Evolutionary conservation across 2,113 vertebrate genomes (phyloP).

Genomic region (Cochlearius cochlearius): DNA sequence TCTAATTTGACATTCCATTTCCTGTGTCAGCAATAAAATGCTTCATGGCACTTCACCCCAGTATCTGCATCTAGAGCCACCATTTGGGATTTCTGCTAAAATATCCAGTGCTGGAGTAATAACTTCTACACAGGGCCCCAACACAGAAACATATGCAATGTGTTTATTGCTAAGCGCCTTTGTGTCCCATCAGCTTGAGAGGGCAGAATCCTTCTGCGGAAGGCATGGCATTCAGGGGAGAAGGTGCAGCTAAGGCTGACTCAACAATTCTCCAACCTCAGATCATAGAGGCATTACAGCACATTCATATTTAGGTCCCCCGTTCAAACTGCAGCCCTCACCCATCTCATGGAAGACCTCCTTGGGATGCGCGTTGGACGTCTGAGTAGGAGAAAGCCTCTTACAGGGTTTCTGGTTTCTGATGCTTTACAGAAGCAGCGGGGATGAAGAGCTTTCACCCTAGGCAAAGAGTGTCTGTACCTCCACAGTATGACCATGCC

Average conservation of each 20-base stretch:
- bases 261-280: background rate
- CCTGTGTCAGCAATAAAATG: background rate
- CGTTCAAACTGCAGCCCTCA: background rate
- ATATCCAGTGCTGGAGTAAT: background rate
- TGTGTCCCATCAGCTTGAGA: background rate
- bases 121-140: background rate
- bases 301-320: background rate
- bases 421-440: background rate
- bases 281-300: background rate
- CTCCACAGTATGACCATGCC: background rate
- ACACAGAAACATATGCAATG: background rate
- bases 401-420: background rate
- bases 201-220: background rate
- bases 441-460: background rate
- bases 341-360: background rate
- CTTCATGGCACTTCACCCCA: background rate
- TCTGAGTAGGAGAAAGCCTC: background rate
- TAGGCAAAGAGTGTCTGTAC: fast-evolving
- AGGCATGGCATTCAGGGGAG: background rate
- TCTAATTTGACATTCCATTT: background rate
- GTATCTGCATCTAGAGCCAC: background rate
- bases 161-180: background rate
- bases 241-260: background rate
- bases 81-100: background rate
- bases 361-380: background rate